A percentile compares a stretch with the other conserved stretches of the same genome.
These are phyloP conservation scores for Apamea sordens DNA, from an alignment of 2,888 invertebrate genomes.

Conservation along the genomic window DNA sequence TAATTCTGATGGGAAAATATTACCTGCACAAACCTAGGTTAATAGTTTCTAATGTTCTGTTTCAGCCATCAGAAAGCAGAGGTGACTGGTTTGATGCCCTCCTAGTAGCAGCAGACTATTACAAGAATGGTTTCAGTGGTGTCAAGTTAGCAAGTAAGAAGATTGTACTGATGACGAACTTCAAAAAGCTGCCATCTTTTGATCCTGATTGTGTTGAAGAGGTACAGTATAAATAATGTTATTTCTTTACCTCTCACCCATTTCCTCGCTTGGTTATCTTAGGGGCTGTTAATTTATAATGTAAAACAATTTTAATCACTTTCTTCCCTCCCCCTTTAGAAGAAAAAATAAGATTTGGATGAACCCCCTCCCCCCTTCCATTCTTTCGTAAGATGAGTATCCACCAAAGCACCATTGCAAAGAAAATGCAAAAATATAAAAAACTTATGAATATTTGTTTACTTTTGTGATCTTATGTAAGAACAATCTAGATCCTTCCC, in stretches of 20 bases:
- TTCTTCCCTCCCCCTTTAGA: too few species aligned
- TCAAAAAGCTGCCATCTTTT: constrained; percentile 83
- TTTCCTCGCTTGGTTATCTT: background rate
- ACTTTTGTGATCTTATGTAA: too few species aligned
- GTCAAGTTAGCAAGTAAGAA: constrained; percentile 83
- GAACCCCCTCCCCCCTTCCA: too few species aligned
- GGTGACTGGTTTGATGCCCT: constrained; percentile 93
- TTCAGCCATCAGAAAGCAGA: constrained; percentile 83
- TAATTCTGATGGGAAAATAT: background rate
- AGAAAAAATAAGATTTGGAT: too few species aligned
- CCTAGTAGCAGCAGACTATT: constrained; percentile 89
- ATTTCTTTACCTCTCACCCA: background rate
- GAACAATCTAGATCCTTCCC: too few species aligned
- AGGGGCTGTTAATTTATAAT: background rate
- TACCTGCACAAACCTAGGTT: background rate
- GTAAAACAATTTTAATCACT: too few species aligned
- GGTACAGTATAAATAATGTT: constrained; percentile 67
- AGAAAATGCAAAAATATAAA: too few species aligned
- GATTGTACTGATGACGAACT: constrained; percentile 92
- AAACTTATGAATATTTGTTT: too few species aligned
- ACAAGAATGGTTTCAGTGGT: constrained; percentile 78
- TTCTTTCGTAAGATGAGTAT: too few species aligned
- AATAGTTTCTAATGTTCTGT: constrained; percentile 36
- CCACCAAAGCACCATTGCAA: too few species aligned
- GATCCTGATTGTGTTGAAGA: constrained; percentile 85